Base-by-base conservation (phyloP, 2,113 vertebrate genomes). In the Poeciliopsis occidentalis region DNA sequence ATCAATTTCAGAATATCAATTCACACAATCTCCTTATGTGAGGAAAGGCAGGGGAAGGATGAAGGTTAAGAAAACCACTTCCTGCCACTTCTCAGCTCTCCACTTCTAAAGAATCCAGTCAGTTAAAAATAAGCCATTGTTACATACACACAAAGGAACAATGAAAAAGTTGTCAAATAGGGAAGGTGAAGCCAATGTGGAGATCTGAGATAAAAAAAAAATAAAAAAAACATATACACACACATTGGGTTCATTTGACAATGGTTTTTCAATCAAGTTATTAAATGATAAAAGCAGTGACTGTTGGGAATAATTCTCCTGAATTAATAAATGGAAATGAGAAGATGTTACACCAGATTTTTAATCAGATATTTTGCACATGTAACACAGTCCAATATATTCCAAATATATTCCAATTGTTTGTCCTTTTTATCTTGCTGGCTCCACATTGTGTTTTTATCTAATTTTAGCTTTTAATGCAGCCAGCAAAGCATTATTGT, bases 121-220 rank as follows among this genome's bases (percentile, higher is more conserved):
- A 70, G 83, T 85, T 91, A 92, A 89, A 92, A 91, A 93, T 93
- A 93, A 90, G 71, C 86, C 84, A 90, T 92, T 92, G 89, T 93
- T 88, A 47, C 30, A 34, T 61, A 61, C 22, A 71, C 64, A 90
- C 85, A 90, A 86, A 89, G 77, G 74, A 75, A 72, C 63, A 41
- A 76, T 69, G 51, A 82, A 41, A 73, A 62, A 13, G 13, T 31
- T 69, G 69, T 76, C 26, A 17, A 61, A 64, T 57, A 34, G 2
- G 69, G 65, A 75, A 44, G 29, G 37, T 57, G 51, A 17, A 57
- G 51, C 51, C 24, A 57, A 11, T 2, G 24, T 57, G 51, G 51
- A 57, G 51, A 57, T 57, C 10, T 57, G 51, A 57, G 51, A 57
- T 57, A 17, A 37, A 37, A 37, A 34, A 34, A 34, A 2, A 34